Evolutionary conservation across 2,797 vertebrate species (phyloP), one percentile per base, ranked within the genome.

Genomic region (Micromesistius poutassou): DNA sequence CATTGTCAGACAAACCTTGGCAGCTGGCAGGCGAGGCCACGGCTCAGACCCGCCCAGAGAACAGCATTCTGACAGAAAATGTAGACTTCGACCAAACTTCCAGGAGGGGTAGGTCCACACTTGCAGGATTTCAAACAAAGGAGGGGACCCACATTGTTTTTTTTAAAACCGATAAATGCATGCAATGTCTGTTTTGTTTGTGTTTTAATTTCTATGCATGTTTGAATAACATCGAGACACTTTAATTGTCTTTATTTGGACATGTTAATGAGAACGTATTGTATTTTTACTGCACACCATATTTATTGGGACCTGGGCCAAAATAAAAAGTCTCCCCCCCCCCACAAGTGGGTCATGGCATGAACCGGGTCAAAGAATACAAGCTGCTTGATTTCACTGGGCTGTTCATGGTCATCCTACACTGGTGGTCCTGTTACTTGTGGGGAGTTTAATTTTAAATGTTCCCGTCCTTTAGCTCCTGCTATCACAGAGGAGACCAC

Each of bases 401-500:
- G 46, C 46, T 19, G 4, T 50, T 50, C 14, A 3, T 55, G 46
- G 16, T 55, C 46, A 55, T 55, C 46, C 42, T 19, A 46, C 42
- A 50, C 19, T 50, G 46, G 46, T 50, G 46, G 46, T 50, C 46
- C 50, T 62, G 22, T 62, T 22, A 8, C 55, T n/a, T 25, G 55
- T 62, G 22, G 22, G 1, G 72, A 74, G 78, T 75, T 14, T 0
- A n/a, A 22, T 2, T 22, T n/a, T 33, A 4, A 0, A 13, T 75
- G 62, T 35, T 62, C 71, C 7, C 73, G 5, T 81, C 7, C 30
- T 83, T 28, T 9, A 99, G 98, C 96, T 4, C 98, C 97, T 76
- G 90, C 95, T 38, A 93, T 98, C 82, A 99, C 98, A 0, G 98
- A 98, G 81, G 97, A 99, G 90, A 98, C 95, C 31, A 99, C 98